Evolutionary conservation across 2,888 invertebrate genomes (phyloP).

Genomic region (Tetropium fuscum): DNA sequence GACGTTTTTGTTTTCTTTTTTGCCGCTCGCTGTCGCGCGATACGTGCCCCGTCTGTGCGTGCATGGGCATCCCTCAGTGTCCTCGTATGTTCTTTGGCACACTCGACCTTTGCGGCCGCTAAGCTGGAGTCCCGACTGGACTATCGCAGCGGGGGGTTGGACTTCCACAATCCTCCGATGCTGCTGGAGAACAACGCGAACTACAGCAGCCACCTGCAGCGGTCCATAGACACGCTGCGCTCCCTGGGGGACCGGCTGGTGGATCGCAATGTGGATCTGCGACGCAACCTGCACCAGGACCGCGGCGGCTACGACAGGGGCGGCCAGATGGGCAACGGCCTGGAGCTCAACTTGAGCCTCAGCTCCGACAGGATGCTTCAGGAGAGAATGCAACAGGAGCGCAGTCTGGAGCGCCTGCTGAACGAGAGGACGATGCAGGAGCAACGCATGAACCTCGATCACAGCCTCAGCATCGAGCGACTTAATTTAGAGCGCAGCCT

Average conservation of each 20-base stretch:
- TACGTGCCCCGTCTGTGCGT: too few relatives aligned
- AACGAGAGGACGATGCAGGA: conserved; percentile 57
- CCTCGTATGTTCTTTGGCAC: too few relatives aligned
- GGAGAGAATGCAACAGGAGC: conserved; percentile 58
- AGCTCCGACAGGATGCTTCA: conserved; percentile 57
- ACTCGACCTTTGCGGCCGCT: too few relatives aligned
- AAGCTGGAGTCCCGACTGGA: conserved; percentile 65
- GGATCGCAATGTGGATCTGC: conserved; percentile 63
- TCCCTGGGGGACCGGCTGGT: conserved; percentile 64
- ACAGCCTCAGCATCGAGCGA: conserved; percentile 58
- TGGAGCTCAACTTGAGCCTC: conserved; percentile 61
- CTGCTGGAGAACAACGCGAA: conserved; percentile 61
- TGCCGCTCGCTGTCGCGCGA: conserved; percentile 31
- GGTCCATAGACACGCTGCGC: conserved; percentile 64
- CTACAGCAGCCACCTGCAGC: conserved; percentile 62
- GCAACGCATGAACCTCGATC: conserved; percentile 55
- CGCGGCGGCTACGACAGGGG: conserved; percentile 49
- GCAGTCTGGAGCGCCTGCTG: conserved; percentile 59
- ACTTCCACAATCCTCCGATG: conserved; percentile 62
- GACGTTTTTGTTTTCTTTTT: conserved; percentile 51
- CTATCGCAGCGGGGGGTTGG: conserved; percentile 64
- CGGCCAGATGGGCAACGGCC: conserved; percentile 53
- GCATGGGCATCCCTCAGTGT: too few relatives aligned
- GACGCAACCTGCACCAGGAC: conserved; percentile 61
- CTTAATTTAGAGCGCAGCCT: conserved; percentile 59